phyloP scores from a whole-genome alignment of 2,888 invertebrate species.

The Ischnus inquisitorius region DNA sequence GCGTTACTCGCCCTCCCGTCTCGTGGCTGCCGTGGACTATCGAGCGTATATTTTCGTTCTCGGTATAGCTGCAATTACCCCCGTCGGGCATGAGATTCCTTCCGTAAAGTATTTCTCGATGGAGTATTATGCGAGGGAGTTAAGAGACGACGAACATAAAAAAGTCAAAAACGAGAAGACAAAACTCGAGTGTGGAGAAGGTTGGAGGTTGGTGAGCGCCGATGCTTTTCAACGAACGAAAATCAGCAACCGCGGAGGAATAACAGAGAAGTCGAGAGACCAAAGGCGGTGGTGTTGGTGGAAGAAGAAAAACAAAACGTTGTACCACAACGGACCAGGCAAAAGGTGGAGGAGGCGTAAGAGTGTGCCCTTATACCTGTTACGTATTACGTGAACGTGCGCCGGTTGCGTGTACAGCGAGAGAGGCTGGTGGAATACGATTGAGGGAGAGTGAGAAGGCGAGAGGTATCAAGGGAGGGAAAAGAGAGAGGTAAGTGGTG shows the following conservation, averaged over 20 bases:
- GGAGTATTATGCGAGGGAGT: slow-evolving; percentile 64
- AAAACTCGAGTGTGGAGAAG: slow-evolving; percentile 2
- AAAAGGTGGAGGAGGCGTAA: slow-evolving; percentile 60
- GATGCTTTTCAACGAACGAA: slow-evolving; percentile 29
- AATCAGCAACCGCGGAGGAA: slow-evolving; percentile 28
- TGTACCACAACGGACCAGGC: background rate
- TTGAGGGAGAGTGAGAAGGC: slow-evolving; percentile 26
- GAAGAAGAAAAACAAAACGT: slow-evolving; percentile 25
- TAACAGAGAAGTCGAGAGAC: slow-evolving; percentile 44
- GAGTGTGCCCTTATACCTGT: slow-evolving; percentile 70
- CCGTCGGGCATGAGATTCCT: slow-evolving; percentile 66
- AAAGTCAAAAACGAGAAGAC: slow-evolving; percentile 26
- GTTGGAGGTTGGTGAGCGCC: slow-evolving; percentile 12
- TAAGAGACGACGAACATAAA: slow-evolving; percentile 16
- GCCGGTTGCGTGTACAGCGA: slow-evolving; percentile 81
- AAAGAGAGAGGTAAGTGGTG: slow-evolving; percentile 79
- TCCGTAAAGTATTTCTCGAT: slow-evolving; percentile 63
- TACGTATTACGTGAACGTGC: slow-evolving; percentile 80
- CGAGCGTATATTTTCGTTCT: slow-evolving; percentile 67
- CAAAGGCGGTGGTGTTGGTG: slow-evolving; percentile 21
- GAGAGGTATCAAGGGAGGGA: slow-evolving; percentile 13
- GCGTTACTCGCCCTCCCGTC: background rate
- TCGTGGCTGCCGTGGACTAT: slow-evolving; percentile 23
- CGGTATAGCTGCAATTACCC: slow-evolving; percentile 67
- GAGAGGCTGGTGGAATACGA: slow-evolving; percentile 59